Percentiles rank a stretch among this genome's conserved stretches.
Evolutionary conservation across 1,140 invertebrate genomes (phyloP).

Genomic region (Ganaspis sp.): DNA sequence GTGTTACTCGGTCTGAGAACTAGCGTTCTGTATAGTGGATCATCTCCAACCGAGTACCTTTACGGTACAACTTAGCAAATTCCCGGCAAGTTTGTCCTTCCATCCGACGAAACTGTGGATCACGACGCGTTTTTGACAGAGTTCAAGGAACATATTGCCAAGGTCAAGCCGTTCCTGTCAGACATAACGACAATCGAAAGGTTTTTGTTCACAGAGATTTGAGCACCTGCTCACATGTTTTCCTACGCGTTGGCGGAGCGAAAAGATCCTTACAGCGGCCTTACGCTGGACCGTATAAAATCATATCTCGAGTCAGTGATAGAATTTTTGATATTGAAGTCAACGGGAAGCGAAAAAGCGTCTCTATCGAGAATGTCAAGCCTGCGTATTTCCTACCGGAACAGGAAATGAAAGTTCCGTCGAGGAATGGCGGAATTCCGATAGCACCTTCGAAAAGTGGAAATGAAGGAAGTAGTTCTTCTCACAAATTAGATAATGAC

Average conservation of each 20-base stretch:
- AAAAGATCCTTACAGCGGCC: neutral
- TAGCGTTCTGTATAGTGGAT: neutral
- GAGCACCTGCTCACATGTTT: neutral
- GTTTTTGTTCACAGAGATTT: neutral
- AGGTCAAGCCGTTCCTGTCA: conserved; percentile 33
- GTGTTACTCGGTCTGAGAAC: conserved; percentile 25
- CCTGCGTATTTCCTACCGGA: neutral
- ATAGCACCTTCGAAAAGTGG: too few relatives aligned
- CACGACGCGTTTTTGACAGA: conserved; percentile 38
- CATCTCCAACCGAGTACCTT: conserved; percentile 47
- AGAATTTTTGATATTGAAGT: neutral
- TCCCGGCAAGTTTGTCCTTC: conserved; percentile 64
- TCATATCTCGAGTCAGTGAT: neutral
- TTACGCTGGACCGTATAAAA: conserved; percentile 16
- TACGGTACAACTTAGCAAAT: conserved; percentile 53
- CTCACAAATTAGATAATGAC: too few relatives aligned
- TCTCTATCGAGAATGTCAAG: conserved; percentile 4
- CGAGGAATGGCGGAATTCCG: too few relatives aligned
- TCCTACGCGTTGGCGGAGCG: neutral
- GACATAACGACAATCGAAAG: neutral
- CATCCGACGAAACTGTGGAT: neutral
- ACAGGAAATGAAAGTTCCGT: neutral
- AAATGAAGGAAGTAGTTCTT: too few relatives aligned
- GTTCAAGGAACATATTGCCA: conserved; percentile 35
- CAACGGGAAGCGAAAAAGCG: neutral